These are phyloP conservation scores for Eristalinus aeneus DNA, from an alignment of 2,888 invertebrate species.

Conservation along the genomic window DNA sequence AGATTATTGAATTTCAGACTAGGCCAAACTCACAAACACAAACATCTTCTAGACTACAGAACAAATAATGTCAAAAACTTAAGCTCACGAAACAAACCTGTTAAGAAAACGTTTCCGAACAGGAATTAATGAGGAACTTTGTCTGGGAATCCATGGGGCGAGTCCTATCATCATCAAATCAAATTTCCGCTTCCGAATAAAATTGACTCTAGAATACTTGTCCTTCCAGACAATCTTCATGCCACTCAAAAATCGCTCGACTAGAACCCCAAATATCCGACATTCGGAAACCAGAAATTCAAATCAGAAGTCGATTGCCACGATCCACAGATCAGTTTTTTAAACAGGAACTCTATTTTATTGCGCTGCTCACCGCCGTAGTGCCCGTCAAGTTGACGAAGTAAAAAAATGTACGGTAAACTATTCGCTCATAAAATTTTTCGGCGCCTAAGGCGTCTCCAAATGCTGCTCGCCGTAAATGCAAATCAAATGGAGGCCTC, in stretches of 20 bases:
- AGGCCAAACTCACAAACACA: too few species aligned
- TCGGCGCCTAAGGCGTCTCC: neutral
- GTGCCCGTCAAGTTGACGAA: neutral
- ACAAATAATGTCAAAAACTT: too few species aligned
- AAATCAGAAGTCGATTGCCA: neutral
- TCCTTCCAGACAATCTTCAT: too few species aligned
- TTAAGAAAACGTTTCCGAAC: too few species aligned
- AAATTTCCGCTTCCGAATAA: too few species aligned
- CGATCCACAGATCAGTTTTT: neutral
- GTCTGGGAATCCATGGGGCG: too few species aligned
- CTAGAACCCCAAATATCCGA: neutral
- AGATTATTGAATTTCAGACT: too few species aligned
- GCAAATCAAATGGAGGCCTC: neutral
- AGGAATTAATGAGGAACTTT: too few species aligned
- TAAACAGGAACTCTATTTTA: neutral
- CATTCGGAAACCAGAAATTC: neutral
- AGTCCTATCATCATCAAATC: too few species aligned
- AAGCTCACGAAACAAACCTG: too few species aligned
- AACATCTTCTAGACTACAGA: too few species aligned
- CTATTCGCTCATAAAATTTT: neutral
- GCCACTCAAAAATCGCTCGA: neutral
- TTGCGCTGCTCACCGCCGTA: neutral
- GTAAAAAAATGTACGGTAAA: neutral
- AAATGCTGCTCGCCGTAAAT: neutral
- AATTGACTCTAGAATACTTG: too few species aligned